phyloP scores from a whole-genome alignment of 2,888 invertebrate genomes.

The Eubasilissa splendida region DNA sequence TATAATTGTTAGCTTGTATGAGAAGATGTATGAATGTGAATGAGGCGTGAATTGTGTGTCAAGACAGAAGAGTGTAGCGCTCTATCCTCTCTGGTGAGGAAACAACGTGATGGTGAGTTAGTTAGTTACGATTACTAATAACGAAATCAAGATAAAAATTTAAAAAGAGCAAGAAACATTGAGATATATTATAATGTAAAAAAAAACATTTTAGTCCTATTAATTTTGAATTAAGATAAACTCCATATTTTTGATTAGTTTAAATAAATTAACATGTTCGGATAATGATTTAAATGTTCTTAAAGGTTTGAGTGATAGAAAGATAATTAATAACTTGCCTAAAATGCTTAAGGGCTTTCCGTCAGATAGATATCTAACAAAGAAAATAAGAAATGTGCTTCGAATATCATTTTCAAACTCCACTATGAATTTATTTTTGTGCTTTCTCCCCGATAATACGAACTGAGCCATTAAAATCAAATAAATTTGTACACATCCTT shows the following conservation, averaged over 20 bases:
- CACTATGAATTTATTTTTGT: neutral
- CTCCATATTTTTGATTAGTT: neutral
- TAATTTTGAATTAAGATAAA: neutral
- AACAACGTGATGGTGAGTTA: too few species aligned
- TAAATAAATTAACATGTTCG: neutral
- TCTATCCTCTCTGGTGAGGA: too few species aligned
- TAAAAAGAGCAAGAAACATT: too few species aligned
- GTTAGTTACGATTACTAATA: too few species aligned
- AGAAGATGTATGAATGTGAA: too few species aligned
- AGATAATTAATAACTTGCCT: slow-evolving; percentile 54
- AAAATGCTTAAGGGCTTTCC: slow-evolving; percentile 20
- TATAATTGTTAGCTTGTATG: too few species aligned
- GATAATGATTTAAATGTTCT: slow-evolving; percentile 39
- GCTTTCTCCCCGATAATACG: neutral
- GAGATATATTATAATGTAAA: too few species aligned
- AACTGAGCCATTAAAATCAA: neutral
- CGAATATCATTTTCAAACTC: slow-evolving; percentile 1
- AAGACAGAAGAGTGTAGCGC: too few species aligned
- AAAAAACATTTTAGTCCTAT: neutral
- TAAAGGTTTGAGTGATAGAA: slow-evolving; percentile 55
- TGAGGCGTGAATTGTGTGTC: too few species aligned
- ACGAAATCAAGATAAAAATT: too few species aligned
- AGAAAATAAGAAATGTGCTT: slow-evolving; percentile 13
- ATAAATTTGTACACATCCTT: neutral
- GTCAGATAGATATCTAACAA: slow-evolving; percentile 1